Evolutionary conservation across 2,888 invertebrate genomes (phyloP).

Genomic region (Lycocerus yunnanus): DNA sequence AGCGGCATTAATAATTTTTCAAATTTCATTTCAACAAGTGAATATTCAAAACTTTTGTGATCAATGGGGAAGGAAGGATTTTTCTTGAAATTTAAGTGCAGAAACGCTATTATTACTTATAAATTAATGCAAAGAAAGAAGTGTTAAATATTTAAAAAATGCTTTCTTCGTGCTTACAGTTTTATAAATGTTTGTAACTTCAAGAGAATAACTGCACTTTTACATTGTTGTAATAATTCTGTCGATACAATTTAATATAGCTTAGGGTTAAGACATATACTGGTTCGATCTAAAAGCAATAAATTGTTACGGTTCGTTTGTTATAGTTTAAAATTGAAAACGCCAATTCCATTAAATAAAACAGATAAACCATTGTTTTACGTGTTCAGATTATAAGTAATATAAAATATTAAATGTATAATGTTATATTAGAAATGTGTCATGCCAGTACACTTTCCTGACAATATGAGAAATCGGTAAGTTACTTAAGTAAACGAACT

Average conservation of each 20-base stretch:
- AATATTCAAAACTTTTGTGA: too few relatives aligned
- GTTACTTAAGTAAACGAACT: background rate
- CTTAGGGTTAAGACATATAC: conserved; percentile 24
- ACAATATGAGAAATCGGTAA: background rate
- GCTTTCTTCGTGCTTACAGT: background rate
- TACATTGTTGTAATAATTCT: conserved; percentile 17
- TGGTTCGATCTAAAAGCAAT: conserved; percentile 23
- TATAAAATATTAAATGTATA: conserved; percentile 20
- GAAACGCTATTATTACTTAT: too few relatives aligned
- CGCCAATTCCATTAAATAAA: conserved; percentile 26
- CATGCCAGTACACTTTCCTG: background rate
- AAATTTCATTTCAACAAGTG: too few relatives aligned
- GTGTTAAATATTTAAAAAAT: background rate
- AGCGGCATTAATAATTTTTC: too few relatives aligned
- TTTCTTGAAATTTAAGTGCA: too few relatives aligned
- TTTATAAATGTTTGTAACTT: background rate
- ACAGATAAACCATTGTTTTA: conserved; percentile 24
- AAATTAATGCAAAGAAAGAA: background rate
- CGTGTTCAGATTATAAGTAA: conserved; percentile 21
- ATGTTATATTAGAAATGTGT: conserved; percentile 6
- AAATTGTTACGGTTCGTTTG: conserved; percentile 29
- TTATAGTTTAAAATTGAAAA: conserved; percentile 27
- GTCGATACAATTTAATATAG: conserved; percentile 27
- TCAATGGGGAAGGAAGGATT: too few relatives aligned
- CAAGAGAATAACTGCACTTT: background rate